Evolutionary conservation across 1,140 invertebrate genomes (phyloP).

Genomic region (Caenorhabditis elegans): WBcel235 BX284605.5:7975001-7975500

Average conservation of each 20-base stretch:
- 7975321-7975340: background rate
- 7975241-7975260: too few relatives aligned
- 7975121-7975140: too few relatives aligned
- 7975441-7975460: constrained; percentile 9
- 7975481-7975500: background rate
- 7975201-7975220: too few relatives aligned
- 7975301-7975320: too few relatives aligned
- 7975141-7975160: too few relatives aligned
- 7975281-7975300: too few relatives aligned
- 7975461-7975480: background rate
- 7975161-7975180: too few relatives aligned
- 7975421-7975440: constrained; percentile 30
- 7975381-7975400: background rate
- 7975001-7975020: background rate
- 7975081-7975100: too few relatives aligned
- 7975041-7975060: background rate
- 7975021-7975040: constrained; percentile 15
- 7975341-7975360: background rate
- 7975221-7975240: too few relatives aligned
- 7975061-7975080: background rate
- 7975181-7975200: too few relatives aligned
- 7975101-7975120: too few relatives aligned
- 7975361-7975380: background rate
- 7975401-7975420: constrained; percentile 22
- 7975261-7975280: too few relatives aligned